Evolutionary conservation across 2,888 invertebrate species (phyloP), one percentile per base, ranked within the genome.

Genomic region (Tenodera sinensis): DNA sequence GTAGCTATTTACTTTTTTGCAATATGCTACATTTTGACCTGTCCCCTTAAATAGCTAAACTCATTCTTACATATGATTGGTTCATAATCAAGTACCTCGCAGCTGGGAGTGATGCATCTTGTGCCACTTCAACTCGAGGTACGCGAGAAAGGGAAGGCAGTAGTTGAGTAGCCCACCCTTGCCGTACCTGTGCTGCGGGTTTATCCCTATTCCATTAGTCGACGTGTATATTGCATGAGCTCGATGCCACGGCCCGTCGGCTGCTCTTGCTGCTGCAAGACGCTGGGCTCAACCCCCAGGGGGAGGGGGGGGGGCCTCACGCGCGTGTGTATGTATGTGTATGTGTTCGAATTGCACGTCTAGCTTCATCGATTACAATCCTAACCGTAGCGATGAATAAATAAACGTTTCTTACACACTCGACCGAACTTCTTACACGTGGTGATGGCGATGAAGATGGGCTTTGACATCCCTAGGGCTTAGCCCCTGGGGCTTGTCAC

Each of bases 161-260:
- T n/a, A n/a, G 54, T 71, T 71, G 54, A 71, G 54, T 71, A 83
- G 83, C 83, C 28, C 7, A n/a, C 83, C 28, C 27, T 28, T n/a
- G 83, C 83, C 28, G n/a, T 83, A 27, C 28, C 27, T 27, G 28
- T 83, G 83, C 83, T 28, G 28, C 28, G 83, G 28, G 83, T 89
- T 85, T 83, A 89, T 89, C 89, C 87, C 89, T 89, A 83, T 88
- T 89, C 88, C 89, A 89, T 89, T 89, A 88, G 88, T 86, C 71
- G 85, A 20, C 87, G 88, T 88, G 89, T 89, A 89, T 89, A 86
- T 89, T 89, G 86, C 85, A 89, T 89, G 89, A 89, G 89, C 83
- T 83, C 30, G 82, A 87, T 87, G 34, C 87, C 87, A 87, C 82
- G 87, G 34, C 87, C 83, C 82, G 87, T 81, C 87, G 87, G 86